Evolutionary conservation across 2,888 invertebrate species (phyloP), one percentile per base, ranked within the genome.

Genomic region (Ischnura elegans): DNA sequence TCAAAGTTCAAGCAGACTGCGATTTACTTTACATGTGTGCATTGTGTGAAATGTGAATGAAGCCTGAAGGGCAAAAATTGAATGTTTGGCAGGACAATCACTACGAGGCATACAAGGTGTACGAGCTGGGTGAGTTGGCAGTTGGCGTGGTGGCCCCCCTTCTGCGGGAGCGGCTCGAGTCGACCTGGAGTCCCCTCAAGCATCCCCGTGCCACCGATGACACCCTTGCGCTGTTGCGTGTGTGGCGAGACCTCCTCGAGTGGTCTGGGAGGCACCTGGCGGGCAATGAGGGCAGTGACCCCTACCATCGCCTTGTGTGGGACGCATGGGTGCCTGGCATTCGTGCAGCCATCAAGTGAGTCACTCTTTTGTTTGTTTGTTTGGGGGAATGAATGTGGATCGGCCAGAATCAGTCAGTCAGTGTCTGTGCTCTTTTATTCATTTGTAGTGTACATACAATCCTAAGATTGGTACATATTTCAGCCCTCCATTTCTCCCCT

Each of bases 311-410:
- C 95, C 96, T 99, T 94, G 96, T 99, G 94, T 99, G 99, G 99
- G 98, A 98, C 95, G 97, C 98, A 94, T 98, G 98, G 97, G 97
- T 99, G 96, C 99, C 99, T n/a, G 97, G 97, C 94, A 96, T 99
- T 94, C 97, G 98, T 95, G 96, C 97, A 84, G 97, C 98, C 86
- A 97, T 98, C 94, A 97, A 97, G 98, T 98, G 96, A 97, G n/a
- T 97, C 29, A 61, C 19, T 25, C 61, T 21, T 61, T 8, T 25
- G 21, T 61, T 25, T 25, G 6, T 47, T 47, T 47, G 16, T 47
- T 47, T 47, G 47, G 16, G 6, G 47, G 47, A 47, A 47, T 47
- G 16, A 10, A 10, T 47, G n/a, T n/a, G n/a, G n/a, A n/a, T n/a
- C n/a, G n/a, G n/a, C n/a, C n/a, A n/a, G n/a, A n/a, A n/a, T n/a